Base-by-base conservation (phyloP, 2,113 vertebrate species). In the Emydocephalus ijimae region DNA sequence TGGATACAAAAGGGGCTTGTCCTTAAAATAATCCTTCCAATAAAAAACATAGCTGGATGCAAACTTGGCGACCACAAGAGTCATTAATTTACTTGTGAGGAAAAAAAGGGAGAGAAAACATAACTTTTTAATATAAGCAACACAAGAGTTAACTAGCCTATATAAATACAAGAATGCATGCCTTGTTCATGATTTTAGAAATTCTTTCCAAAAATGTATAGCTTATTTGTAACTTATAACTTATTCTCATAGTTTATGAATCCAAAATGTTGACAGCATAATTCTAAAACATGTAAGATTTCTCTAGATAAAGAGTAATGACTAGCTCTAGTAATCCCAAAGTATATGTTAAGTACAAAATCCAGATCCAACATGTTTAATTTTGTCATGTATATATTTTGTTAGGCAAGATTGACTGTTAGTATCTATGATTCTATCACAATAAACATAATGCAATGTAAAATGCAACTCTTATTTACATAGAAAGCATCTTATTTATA, bases 21-120 rank as follows among this genome's bases (percentile, higher is more conserved):
- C 98, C 94, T 97, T 98, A 94, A 99, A 99, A 95, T 98, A 99
- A 96, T 99, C 98, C 88, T 98, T 98, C 99, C 99, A 99, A 96
- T 98, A 99, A 96, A 99, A 99, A 89, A 99, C 99, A 52, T 98
- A 99, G 9, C 99, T 99, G 94, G 99, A 99, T 94, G 99, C 98
- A 92, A 99, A 99, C 98, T 99, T 99, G 92, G 99, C 99, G 92
- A 98, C 98, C 94, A 99, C 99, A 0, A 99, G 99, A 90, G 99
- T 99, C 99, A 99, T 99, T 95, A 99, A 98, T 97, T 99, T 99
- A 97, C 99, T 99, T 98, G 90, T 88, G 97, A 96, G 43, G 43
- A 96, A 96, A 93, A 89, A 0, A 94, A 92, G 88, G 93, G 91
- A 96, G 43, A 94, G 39, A 9, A 85, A 91, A 12, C 21, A 69